These are phyloP conservation scores for Chamaea fasciata DNA, from an alignment of 2,113 vertebrate species.

Conservation along the genomic window DNA sequence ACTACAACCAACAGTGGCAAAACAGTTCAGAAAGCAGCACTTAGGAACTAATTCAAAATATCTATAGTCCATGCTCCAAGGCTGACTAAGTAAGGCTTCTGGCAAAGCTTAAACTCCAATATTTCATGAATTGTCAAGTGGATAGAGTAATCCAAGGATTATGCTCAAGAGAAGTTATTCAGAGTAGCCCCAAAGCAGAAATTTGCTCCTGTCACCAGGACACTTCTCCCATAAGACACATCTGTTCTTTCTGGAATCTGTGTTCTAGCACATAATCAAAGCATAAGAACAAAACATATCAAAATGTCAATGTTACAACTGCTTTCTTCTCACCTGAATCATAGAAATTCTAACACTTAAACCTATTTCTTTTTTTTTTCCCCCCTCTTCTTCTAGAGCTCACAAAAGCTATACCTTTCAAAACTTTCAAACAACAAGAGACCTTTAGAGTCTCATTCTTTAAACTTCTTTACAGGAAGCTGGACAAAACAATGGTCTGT, in stretches of 20 bases:
- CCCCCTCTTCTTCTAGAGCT: not conserved
- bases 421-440: not conserved
- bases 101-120: not conserved
- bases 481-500: not conserved
- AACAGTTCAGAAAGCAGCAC: not conserved
- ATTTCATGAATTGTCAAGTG: not conserved
- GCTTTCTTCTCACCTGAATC: not conserved
- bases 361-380: rapidly evolving
- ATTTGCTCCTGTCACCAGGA: not conserved
- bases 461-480: not conserved
- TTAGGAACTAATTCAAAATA: not conserved
- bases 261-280: not conserved
- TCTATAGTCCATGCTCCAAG: not conserved
- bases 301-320: not conserved
- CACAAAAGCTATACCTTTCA: not conserved
- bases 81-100: not conserved
- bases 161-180: not conserved
- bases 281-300: not conserved
- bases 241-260: not conserved
- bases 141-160: not conserved
- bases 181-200: not conserved
- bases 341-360: not conserved
- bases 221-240: rapidly evolving
- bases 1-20: not conserved
- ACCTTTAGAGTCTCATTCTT: not conserved